Percentiles rank a stretch among this genome's conserved stretches.
These are phyloP conservation scores for Orchesellides sinensis DNA, from an alignment of 2,888 invertebrate genomes.

Conservation along the genomic window DNA sequence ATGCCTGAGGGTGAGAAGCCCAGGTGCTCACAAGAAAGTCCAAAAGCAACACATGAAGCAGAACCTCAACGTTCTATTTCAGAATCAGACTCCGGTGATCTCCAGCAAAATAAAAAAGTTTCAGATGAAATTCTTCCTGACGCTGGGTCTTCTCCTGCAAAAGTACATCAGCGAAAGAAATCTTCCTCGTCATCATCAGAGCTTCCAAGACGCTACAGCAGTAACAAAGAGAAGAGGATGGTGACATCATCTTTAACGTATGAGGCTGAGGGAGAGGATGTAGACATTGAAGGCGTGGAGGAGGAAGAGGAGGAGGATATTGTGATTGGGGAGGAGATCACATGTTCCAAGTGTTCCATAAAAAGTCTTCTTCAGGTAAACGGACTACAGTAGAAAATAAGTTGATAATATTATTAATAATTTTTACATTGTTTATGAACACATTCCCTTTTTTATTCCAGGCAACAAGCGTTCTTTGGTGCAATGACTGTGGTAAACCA, in stretches of 20 bases:
- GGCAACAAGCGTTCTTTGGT: slow-evolving; percentile 65
- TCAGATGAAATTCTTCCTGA: neutral
- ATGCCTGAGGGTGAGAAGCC: slow-evolving; percentile 46
- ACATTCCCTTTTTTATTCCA: slow-evolving; percentile 33
- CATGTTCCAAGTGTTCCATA: slow-evolving; percentile 52
- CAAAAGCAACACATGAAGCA: neutral
- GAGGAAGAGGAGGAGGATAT: slow-evolving; percentile 50
- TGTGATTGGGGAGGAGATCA: slow-evolving; percentile 54
- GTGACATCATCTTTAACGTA: neutral
- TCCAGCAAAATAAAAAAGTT: neutral
- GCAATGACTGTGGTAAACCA: slow-evolving; percentile 70
- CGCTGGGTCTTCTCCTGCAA: slow-evolving; percentile 18
- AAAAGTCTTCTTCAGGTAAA: slow-evolving; percentile 56
- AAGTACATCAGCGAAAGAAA: slow-evolving; percentile 47
- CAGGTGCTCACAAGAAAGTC: slow-evolving; percentile 46
- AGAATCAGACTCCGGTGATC: neutral
- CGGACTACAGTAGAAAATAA: neutral
- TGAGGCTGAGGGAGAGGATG: slow-evolving; percentile 40
- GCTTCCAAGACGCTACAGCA: slow-evolving; percentile 46
- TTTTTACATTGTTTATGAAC: neutral
- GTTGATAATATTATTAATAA: neutral
- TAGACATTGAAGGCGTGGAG: slow-evolving; percentile 50
- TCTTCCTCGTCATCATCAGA: slow-evolving; percentile 38
- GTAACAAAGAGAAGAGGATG: slow-evolving; percentile 45
- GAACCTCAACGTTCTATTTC: neutral